Conservation (phyloP, 1,140 invertebrate species). For the Aphaenogaster ashmeadi region DNA sequence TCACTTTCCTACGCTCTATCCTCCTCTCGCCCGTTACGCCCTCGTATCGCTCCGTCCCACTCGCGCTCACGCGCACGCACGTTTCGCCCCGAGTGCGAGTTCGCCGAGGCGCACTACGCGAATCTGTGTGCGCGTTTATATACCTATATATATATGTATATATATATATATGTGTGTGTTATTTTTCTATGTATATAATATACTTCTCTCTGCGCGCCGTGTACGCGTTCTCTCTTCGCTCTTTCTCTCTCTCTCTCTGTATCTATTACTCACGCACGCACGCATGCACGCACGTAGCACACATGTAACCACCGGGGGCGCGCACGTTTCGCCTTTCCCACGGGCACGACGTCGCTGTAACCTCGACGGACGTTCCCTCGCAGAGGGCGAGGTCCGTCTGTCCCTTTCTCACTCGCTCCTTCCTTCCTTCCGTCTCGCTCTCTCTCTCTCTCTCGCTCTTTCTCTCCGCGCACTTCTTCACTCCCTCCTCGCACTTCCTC, state of each 20-base stretch:
- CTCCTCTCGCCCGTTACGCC: background rate
- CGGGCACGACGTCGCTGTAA: conserved; percentile 5
- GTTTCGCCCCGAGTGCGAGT: conserved; percentile 31
- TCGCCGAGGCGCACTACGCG: conserved; percentile 36
- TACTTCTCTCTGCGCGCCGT: background rate
- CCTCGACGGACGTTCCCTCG: conserved; percentile 50
- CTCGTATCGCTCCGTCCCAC: background rate
- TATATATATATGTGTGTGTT: conserved; percentile 7
- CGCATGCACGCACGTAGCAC: conserved; percentile 23
- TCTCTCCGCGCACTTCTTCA: background rate
- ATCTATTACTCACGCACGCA: conserved; percentile 33
- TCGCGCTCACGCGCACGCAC: conserved; percentile 27
- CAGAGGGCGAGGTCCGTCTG: conserved; percentile 53
- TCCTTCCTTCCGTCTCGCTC: background rate
- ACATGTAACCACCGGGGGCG: conserved; percentile 34
- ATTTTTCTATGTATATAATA: background rate
- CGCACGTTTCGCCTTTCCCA: conserved; percentile 51
- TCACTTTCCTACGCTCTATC: conserved; percentile 6
- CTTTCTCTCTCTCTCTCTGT: background rate
- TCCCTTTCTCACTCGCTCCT: background rate
- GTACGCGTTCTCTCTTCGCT: background rate
- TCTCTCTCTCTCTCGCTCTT: conserved; percentile 21
- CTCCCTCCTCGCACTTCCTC: background rate
- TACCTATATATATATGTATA: background rate
- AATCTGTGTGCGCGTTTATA: background rate